phyloP scores from a whole-genome alignment of 1,140 invertebrate species.

The Hypothenemus hampei region DNA sequence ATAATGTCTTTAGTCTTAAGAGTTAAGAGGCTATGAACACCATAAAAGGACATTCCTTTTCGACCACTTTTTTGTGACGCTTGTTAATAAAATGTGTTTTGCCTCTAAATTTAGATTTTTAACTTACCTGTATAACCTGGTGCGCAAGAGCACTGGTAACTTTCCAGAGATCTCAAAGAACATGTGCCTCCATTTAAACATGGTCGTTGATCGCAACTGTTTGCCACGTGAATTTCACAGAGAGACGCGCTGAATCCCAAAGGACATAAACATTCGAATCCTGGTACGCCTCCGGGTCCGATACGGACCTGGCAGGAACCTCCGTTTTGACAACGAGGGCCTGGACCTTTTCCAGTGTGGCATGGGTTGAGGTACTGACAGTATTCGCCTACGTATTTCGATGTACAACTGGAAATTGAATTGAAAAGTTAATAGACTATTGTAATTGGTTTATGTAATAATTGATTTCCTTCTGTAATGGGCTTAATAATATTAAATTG shows the following conservation, averaged over 20 bases:
- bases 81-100: no score
- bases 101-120: not conserved
- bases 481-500: no score
- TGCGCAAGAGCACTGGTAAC: constrained; percentile 78
- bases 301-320: constrained; percentile 80
- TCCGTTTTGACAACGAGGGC: constrained; percentile 83
- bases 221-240: constrained; percentile 85
- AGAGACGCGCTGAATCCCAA: constrained; percentile 87
- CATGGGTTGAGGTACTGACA: constrained; percentile 92
- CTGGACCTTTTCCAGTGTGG: constrained; percentile 65
- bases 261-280: constrained; percentile 81
- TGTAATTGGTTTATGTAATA: no score
- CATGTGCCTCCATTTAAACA: constrained; percentile 85
- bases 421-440: no score
- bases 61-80: no score
- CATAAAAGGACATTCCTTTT: no score
- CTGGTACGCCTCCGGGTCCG: constrained; percentile 59
- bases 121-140: constrained; percentile 77
- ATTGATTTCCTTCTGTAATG: no score
- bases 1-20: no score
- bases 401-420: constrained; percentile 87
- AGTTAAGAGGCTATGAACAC: no score
- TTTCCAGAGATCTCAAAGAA: constrained; percentile 66
- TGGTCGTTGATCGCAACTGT: constrained; percentile 84
- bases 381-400: constrained; percentile 87